A percentile compares a stretch with the other conserved stretches of the same genome.
Conservation (phyloP, 2,113 vertebrate species). For the Vireo altiloquus region DNA sequence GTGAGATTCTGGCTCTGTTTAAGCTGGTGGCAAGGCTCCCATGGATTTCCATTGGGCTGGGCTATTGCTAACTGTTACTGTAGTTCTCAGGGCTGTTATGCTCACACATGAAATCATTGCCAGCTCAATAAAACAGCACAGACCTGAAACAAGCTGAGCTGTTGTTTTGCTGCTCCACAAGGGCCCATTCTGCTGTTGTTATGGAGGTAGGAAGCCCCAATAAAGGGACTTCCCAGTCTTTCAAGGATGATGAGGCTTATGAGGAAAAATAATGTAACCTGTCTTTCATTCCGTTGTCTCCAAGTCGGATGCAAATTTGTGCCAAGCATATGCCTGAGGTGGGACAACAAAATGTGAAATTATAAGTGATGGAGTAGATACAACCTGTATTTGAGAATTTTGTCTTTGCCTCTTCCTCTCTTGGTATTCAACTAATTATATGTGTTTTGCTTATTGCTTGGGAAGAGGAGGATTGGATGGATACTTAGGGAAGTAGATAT, state of each 20-base stretch:
- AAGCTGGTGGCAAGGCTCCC: background rate
- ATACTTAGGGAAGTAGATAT: background rate
- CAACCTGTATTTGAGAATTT: background rate
- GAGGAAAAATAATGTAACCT: background rate
- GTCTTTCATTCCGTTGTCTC: background rate
- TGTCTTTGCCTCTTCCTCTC: background rate
- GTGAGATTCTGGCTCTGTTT: background rate
- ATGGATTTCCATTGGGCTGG: background rate
- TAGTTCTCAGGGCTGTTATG: background rate
- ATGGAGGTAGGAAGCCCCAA: background rate
- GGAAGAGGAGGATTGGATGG: background rate
- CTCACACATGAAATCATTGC: background rate
- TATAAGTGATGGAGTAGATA: background rate
- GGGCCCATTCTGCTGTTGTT: background rate
- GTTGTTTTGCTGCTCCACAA: background rate
- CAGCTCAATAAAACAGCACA: conserved; percentile 31
- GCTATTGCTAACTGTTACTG: background rate
- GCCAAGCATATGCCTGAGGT: background rate
- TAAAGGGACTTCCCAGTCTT: background rate
- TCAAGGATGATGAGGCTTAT: background rate
- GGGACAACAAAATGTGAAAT: background rate
- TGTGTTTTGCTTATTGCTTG: background rate
- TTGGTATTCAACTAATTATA: rapidly evolving
- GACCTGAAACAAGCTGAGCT: background rate
- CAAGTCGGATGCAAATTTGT: background rate